Conservation (phyloP, 2,113 vertebrate species). For the Chloropsis hardwickii region DNA sequence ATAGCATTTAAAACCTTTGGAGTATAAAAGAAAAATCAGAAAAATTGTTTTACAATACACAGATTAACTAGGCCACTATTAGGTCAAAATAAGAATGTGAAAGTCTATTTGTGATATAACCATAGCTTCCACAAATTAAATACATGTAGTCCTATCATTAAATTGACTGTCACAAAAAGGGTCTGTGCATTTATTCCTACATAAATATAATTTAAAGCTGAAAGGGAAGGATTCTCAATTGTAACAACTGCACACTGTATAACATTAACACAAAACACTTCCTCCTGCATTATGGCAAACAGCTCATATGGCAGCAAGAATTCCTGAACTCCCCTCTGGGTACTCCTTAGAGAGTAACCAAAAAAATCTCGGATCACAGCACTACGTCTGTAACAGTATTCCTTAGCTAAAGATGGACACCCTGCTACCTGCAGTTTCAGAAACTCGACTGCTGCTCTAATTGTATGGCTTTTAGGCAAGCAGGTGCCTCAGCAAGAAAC, state of each 20-base stretch:
- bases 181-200: neutral
- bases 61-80: neutral
- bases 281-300: neutral
- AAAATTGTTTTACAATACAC: neutral
- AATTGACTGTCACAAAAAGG: neutral
- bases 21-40: constrained; percentile 18
- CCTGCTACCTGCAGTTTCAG: neutral
- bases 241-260: neutral
- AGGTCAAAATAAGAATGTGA: neutral
- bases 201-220: neutral
- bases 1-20: constrained; percentile 95
- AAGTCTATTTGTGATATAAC: neutral
- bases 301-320: rapidly evolving
- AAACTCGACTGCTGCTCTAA: neutral
- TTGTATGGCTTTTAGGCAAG: neutral
- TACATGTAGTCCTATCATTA: neutral
- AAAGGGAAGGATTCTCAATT: neutral
- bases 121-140: neutral
- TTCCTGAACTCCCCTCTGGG: neutral
- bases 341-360: neutral
- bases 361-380: neutral
- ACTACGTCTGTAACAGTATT: neutral
- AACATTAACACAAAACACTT: neutral
- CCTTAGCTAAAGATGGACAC: neutral
- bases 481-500: neutral